A percentile compares a stretch with the other conserved stretches of the same genome.
phyloP scores from a whole-genome alignment of 2,888 invertebrate species.

The Holacanthella duospinosa region DNA sequence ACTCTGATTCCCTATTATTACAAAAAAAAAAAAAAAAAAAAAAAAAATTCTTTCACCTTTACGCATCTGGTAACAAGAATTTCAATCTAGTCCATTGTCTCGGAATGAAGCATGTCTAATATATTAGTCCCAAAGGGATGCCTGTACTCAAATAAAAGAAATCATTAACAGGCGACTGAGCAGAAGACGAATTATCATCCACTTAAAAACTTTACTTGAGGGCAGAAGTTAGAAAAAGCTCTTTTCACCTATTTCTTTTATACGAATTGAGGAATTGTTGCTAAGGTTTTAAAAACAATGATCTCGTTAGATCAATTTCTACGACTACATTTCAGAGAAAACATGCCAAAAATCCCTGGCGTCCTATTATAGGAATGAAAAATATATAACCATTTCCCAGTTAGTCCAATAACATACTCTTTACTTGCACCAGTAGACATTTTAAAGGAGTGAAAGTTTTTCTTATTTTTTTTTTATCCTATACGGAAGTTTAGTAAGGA shows the following conservation, averaged over 20 bases:
- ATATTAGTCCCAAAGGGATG: not conserved
- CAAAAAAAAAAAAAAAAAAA: no score
- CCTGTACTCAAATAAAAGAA: not conserved
- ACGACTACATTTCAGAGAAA: no score
- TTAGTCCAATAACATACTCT: not conserved
- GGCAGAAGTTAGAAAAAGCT: no score
- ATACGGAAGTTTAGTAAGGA: not conserved
- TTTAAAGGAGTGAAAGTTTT: not conserved
- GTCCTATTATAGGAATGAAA: slow-evolving; percentile 1
- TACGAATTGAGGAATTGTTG: not conserved
- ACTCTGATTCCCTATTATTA: no score
- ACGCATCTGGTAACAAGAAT: no score
- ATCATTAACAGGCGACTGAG: slow-evolving; percentile 4
- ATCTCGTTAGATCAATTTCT: no score
- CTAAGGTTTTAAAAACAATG: no score
- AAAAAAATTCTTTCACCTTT: no score
- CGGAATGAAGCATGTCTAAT: not conserved
- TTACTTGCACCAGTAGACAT: no score
- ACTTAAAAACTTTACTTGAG: not conserved
- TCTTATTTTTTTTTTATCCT: no score
- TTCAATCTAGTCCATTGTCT: no score
- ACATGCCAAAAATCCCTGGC: not conserved
- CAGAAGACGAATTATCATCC: not conserved
- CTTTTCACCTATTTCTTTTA: not conserved
- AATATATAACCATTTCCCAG: not conserved